Evolutionary conservation across 2,888 invertebrate genomes (phyloP), one percentile per base, ranked within the genome.

Genomic region (Chloromyia formosa): DNA sequence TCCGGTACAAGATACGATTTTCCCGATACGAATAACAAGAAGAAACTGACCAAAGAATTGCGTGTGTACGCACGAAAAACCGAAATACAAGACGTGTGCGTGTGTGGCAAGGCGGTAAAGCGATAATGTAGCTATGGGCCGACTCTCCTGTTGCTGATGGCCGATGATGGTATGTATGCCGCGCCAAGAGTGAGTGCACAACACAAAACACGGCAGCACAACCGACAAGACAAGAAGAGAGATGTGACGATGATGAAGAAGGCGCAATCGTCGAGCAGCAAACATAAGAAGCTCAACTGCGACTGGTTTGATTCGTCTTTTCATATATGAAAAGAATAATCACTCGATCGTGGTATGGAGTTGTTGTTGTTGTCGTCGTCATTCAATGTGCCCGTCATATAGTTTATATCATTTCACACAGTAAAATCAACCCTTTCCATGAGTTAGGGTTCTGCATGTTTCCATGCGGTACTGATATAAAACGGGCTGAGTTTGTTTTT

Each of bases 1-100:
- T n/a, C 2, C 27, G 3, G 12, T 49, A 66, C 66, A 49, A 45
- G 66, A 66, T 66, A 66, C 66, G 49, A 66, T 49, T 66, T 66
- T 66, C 66, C 66, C 66, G 66, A 66, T 66, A 66, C 66, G 66
- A 66, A 45, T 66, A 66, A 49, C 66, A 45, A 66, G 35, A 66
- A 66, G 66, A 66, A 66, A 66, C 66, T 66, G 66, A 66, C 66
- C 49, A 66, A 49, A 22, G 49, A 66, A 49, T 66, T 66, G 66
- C 66, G 66, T 66, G 45, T 66, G 45, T 45, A 20, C 66, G 49
- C 35, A 66, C 49, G 49, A n/a, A 66, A 66, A 66, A 49, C 66
- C 45, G 45, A 66, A 49, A 49, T 35, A 22, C 45, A 66, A 66
- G 49, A 20, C 45, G 49, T 20, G 49, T 49, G 66, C 66, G 66